Conservation (phyloP, 2,797 vertebrate species). For the Fringilla coelebs region DNA sequence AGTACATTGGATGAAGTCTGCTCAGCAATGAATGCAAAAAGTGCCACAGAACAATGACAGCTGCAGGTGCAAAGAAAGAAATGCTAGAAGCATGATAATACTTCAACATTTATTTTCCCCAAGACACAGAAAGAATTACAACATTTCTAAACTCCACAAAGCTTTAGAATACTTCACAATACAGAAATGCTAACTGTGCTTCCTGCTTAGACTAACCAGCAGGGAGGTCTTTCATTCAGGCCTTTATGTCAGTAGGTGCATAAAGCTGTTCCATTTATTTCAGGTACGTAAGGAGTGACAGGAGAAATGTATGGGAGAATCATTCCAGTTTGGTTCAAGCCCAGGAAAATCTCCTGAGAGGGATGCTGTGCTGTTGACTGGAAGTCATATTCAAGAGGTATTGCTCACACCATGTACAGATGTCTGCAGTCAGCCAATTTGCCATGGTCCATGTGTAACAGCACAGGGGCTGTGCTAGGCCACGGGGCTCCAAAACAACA, state of each 20-base stretch:
- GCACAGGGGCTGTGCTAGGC: slow-evolving; percentile 19
- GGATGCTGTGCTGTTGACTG: not conserved
- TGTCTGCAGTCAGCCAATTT: slow-evolving; percentile 59
- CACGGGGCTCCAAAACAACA: slow-evolving; percentile 52
- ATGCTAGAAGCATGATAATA: not conserved
- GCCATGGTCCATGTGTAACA: not conserved
- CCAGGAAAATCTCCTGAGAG: slow-evolving; percentile 26
- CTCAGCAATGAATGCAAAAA: not conserved
- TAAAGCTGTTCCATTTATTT: slow-evolving; percentile 8
- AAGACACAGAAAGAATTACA: slow-evolving; percentile 17
- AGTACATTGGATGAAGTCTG: not conserved
- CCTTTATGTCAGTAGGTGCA: not conserved
- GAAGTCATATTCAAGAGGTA: slow-evolving; percentile 47
- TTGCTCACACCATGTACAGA: slow-evolving; percentile 55
- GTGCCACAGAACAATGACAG: not conserved
- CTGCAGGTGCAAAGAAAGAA: slow-evolving; percentile 36
- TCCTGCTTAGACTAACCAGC: slow-evolving; percentile 16
- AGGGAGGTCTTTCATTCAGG: slow-evolving; percentile 21
- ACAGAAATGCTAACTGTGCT: not conserved
- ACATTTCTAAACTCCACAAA: not conserved
- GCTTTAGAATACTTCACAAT: slow-evolving; percentile 1
- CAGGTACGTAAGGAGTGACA: not conserved
- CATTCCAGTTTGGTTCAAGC: slow-evolving; percentile 11
- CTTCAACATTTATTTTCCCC: slow-evolving; percentile 49
- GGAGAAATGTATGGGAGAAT: not conserved